Evolutionary conservation across 2,888 invertebrate species (phyloP), one percentile per base, ranked within the genome.

Genomic region (Rhabditoides inermis): DNA sequence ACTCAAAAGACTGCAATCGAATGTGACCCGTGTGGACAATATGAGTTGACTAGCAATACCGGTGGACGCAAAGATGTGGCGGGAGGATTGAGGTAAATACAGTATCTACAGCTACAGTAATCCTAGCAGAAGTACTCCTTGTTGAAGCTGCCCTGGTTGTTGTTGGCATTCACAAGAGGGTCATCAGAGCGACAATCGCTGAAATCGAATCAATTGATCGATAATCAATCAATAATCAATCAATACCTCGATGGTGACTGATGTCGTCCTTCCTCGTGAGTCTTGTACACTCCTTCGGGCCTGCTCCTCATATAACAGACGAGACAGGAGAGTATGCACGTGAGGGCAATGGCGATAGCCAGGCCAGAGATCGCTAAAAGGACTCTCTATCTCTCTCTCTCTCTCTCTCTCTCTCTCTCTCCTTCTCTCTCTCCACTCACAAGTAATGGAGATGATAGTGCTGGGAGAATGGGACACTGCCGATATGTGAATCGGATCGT

Each of bases 211-310:
- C 12, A 1, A 12, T 1, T 32, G 10, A 32, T 10, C 32, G 32
- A 32, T 15, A 32, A 32, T 12, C 15, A 32, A 32, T 10, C 15
- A 32, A 32, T 32, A n/a, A n/a, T n/a, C n/a, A n/a, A n/a, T n/a
- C n/a, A n/a, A n/a, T n/a, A n/a, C n/a, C n/a, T n/a, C n/a, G n/a
- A n/a, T n/a, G n/a, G n/a, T n/a, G n/a, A n/a, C n/a, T n/a, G n/a
- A n/a, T n/a, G n/a, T n/a, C n/a, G n/a, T n/a, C n/a, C n/a, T n/a
- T n/a, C 49, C 46, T 67, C 67, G 39, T 66, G 61, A 15, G 73
- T 73, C 48, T 73, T 73, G 56, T 73, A 73, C 35, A 74, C 73
- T n/a, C 73, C 73, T 53, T 73, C 73, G 7, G 73, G 73, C 20
- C 69, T 55, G 7, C 64, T 59, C 20, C 72, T 53, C 54, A 74